A percentile compares a stretch with the other conserved stretches of the same genome.
Evolutionary conservation across 2,888 invertebrate species (phyloP).

Genomic region (Dynastes hyllus): DNA sequence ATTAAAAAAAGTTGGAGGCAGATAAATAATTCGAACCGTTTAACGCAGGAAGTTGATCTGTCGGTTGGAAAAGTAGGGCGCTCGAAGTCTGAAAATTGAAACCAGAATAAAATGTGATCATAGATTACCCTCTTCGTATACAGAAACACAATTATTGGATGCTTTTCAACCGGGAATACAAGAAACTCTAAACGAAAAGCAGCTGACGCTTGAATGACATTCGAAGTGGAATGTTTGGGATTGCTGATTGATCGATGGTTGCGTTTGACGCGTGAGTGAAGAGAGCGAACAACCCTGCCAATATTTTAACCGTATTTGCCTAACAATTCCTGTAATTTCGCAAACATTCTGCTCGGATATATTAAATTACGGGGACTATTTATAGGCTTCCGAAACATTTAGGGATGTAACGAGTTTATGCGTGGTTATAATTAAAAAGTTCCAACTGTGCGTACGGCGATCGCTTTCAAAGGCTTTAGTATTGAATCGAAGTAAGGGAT

Average conservation of each 20-base stretch:
- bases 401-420: slow-evolving; percentile 1
- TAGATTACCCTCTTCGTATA: slow-evolving; percentile 17
- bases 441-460: not conserved
- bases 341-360: slow-evolving; percentile 37
- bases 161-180: slow-evolving; percentile 62
- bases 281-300: slow-evolving; percentile 54
- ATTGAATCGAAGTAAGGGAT: no score
- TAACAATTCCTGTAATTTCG: slow-evolving; percentile 51
- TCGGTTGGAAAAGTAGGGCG: no score
- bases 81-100: not conserved
- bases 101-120: slow-evolving; percentile 16
- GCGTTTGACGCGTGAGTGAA: slow-evolving; percentile 57
- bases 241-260: slow-evolving; percentile 68
- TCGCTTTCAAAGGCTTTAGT: no score
- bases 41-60: no score
- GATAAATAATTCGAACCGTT: no score
- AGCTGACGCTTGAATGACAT: slow-evolving; percentile 65
- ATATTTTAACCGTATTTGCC: slow-evolving; percentile 55
- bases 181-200: slow-evolving; percentile 63
- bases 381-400: slow-evolving; percentile 21
- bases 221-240: slow-evolving; percentile 64
- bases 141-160: slow-evolving; percentile 57
- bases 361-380: slow-evolving; percentile 47
- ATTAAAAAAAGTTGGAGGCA: no score
- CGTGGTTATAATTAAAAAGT: not conserved